Evolutionary conservation across 1,140 invertebrate genomes (phyloP).

Genomic region (Ctenoplectra terminalis): DNA sequence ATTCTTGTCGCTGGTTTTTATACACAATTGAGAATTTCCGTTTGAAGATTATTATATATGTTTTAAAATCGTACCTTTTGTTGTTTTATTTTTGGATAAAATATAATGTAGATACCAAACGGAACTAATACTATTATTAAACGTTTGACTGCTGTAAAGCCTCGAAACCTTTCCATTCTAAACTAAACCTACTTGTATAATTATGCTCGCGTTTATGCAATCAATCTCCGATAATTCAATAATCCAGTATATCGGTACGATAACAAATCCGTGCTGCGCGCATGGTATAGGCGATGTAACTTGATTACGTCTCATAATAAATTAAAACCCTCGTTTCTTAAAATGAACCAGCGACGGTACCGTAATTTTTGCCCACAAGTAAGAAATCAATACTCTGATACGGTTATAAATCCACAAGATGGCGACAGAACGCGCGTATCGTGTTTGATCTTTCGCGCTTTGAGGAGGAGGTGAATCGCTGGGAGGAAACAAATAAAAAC

Average conservation of each 20-base stretch:
- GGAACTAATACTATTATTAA: no score
- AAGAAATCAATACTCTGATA: slow-evolving; percentile 55
- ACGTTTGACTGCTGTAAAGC: neutral
- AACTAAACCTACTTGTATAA: no score
- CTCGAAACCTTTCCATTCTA: neutral
- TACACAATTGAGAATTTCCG: no score
- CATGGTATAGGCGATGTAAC: neutral
- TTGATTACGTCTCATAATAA: slow-evolving; percentile 28
- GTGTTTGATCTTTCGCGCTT: slow-evolving; percentile 31
- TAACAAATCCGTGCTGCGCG: neutral
- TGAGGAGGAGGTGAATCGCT: neutral
- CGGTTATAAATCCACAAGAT: slow-evolving; percentile 48
- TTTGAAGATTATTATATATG: no score
- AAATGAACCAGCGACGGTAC: slow-evolving; percentile 1
- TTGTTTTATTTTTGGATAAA: no score
- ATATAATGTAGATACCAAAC: no score
- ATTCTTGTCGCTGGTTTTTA: no score
- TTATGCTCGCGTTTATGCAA: neutral
- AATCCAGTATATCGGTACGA: neutral
- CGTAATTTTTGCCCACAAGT: slow-evolving; percentile 45
- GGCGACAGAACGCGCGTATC: slow-evolving; percentile 42
- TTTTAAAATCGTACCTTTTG: no score
- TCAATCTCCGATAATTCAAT: neutral
- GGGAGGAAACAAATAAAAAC: slow-evolving; percentile 16
- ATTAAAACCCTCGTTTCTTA: slow-evolving; percentile 8